Percentiles rank a stretch among this genome's conserved stretches.
These are phyloP conservation scores for Pteronura brasiliensis DNA, from an alignment of 2,113 vertebrate genomes.

Conservation along the genomic window DNA sequence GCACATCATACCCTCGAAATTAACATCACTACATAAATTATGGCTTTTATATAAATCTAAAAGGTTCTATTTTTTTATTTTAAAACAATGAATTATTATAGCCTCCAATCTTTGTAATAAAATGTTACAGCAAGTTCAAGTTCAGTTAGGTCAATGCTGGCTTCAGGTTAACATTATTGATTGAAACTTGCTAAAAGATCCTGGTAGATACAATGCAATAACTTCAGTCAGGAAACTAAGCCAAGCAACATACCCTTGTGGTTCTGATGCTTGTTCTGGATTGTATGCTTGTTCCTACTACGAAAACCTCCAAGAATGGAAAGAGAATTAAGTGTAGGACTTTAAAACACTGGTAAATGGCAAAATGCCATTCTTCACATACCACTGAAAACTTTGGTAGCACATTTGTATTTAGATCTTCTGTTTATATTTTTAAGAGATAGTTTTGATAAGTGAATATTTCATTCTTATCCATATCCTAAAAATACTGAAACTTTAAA, in stretches of 20 bases:
- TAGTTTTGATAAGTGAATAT: background rate
- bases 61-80: conserved; percentile 37
- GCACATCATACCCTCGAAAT: conserved; percentile 31
- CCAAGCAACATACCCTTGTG: background rate
- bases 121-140: conserved; percentile 42
- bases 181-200: conserved; percentile 62
- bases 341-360: background rate
- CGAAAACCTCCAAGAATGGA: background rate
- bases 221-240: conserved; percentile 57
- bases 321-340: background rate
- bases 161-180: conserved; percentile 71
- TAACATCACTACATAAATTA: conserved; percentile 46
- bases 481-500: background rate
- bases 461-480: background rate
- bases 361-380: background rate
- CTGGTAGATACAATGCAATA: background rate
- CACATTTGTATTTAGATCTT: background rate
- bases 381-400: background rate
- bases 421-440: background rate
- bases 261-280: background rate
- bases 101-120: conserved; percentile 45
- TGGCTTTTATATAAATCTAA: conserved; percentile 10
- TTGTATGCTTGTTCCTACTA: background rate
- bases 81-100: conserved; percentile 54
- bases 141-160: conserved; percentile 41